Conservation (phyloP, 2,113 vertebrate genomes). For the Brachypodius melanocephalos region DNA sequence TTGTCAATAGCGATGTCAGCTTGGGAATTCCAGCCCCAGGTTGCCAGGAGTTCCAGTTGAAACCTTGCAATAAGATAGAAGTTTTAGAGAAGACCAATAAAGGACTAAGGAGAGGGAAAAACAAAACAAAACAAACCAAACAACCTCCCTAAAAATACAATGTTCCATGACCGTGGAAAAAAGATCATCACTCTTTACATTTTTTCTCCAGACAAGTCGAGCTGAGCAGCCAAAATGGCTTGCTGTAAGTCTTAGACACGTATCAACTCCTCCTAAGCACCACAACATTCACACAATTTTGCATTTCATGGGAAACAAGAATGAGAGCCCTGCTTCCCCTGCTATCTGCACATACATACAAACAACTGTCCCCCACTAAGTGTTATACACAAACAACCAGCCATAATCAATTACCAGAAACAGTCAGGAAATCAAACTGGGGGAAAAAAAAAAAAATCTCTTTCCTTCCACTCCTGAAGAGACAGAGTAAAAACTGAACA, state of each 20-base stretch:
- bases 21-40: constrained; percentile 79
- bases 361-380: not conserved
- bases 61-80: constrained; percentile 73
- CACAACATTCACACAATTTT: not conserved
- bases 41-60: constrained; percentile 76
- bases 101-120: not conserved
- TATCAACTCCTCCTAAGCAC: not conserved
- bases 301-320: not conserved
- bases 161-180: not conserved
- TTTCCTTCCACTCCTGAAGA: not conserved
- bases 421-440: not conserved
- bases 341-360: not conserved
- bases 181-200: not conserved
- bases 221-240: not conserved
- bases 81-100: not conserved
- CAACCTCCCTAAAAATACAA: not conserved
- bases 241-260: not conserved
- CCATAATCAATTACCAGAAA: not conserved
- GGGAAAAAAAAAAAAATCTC: not conserved
- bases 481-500: not conserved
- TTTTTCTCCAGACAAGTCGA: not conserved
- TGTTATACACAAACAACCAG: not conserved
- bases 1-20: constrained; percentile 85
- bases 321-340: not conserved
- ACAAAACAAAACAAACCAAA: not conserved